Conservation (phyloP, 2,113 vertebrate species). For the Etheostoma spectabile region DNA sequence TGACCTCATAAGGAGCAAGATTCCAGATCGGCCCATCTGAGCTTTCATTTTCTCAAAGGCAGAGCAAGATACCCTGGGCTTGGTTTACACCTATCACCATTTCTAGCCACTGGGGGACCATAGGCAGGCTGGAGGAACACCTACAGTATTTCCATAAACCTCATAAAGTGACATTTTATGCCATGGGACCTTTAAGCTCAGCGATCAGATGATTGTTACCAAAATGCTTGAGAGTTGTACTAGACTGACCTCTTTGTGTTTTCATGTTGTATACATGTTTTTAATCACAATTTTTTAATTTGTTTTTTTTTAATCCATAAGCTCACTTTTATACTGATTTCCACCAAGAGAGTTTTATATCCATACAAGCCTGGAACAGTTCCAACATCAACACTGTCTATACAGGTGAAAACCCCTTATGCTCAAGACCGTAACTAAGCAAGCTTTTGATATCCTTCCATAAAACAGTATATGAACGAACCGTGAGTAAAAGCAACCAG, state of each 20-base stretch:
- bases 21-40: too few relatives aligned
- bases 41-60: too few relatives aligned
- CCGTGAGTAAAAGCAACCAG: background rate
- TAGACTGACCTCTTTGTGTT: background rate
- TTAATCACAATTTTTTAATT: background rate
- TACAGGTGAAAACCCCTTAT: background rate
- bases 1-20: too few relatives aligned
- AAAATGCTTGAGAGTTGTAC: background rate
- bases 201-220: background rate
- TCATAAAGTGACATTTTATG: too few relatives aligned
- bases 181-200: too few relatives aligned
- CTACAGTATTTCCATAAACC: too few relatives aligned
- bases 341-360: background rate
- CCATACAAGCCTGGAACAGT: background rate
- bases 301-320: background rate
- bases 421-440: background rate
- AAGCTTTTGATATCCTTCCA: constrained; percentile 10
- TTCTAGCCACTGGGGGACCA: too few relatives aligned
- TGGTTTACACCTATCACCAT: too few relatives aligned
- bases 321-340: background rate
- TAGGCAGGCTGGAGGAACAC: too few relatives aligned
- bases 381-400: background rate
- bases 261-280: background rate
- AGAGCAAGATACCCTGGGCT: too few relatives aligned
- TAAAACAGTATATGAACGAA: constrained; percentile 14